Evolutionary conservation across 1,140 invertebrate genomes (phyloP), one percentile per base, ranked within the genome.

Genomic region (Drosophila prosaltans): DNA sequence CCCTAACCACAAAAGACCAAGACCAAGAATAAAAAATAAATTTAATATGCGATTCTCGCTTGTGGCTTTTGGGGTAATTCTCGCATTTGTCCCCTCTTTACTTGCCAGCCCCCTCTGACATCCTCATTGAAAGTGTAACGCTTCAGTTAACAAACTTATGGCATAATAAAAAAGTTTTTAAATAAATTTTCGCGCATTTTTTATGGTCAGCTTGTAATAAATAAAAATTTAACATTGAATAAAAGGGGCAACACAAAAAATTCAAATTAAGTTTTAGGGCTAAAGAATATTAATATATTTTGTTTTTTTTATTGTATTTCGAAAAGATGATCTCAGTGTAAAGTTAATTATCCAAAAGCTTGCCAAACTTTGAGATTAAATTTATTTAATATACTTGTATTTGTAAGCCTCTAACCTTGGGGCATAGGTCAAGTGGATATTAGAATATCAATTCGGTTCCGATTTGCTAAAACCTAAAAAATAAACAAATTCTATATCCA

Each of bases 111-210:
- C 74, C 65, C 64, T 63, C 32, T 6, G 3, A 36, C 51, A 51
- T 55, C 69, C 45, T 65, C 74, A 51, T 69, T 65, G 65, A 58
- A 74, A 83, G 58, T 81, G 79, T 74, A 72, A 81, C 75, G 83
- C 79, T 80, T 79, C 67, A 82, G 83, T 88, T 78, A 78, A 73
- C 83, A 77, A 88, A 82, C 71, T 83, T 88, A 70, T 62, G 62
- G 67, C 57, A 65, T 68, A 61, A 72, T 67, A 78, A 78, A 71
- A 80, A 80, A 84, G 65, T 84, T 80, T 84, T 74, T 51, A 78
- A 80, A 84, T 80, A 84, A 84, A 84, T 80, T 84, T 45, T 61
- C 54, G 66, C 65, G 51, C 65, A 28, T 41, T 70, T 79, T 83
- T 74, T 83, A 84, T 77, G 68, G 73, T 54, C 59, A 80, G 62